Base-by-base conservation (phyloP, 2,797 vertebrate genomes). In the Eleutherodactylus coqui region DNA sequence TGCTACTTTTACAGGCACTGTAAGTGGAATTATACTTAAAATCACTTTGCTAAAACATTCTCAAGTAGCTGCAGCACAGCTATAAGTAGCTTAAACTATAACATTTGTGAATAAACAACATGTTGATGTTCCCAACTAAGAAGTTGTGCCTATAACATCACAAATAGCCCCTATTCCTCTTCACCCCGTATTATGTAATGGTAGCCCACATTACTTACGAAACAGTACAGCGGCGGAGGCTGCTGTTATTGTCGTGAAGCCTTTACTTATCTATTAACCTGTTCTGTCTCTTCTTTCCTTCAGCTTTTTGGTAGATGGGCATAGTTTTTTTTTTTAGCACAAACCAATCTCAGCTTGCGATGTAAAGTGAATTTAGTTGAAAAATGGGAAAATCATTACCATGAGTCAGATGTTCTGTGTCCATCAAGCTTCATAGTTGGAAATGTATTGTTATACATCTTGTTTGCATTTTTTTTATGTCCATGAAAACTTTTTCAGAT, bases 331-430 rank as follows among this genome's bases (percentile, higher is more conserved):
- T 34, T n/a, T 53, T 55, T 13, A 60, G 36, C 24, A 27, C 10
- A 78, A 60, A 43, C 24, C 24, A 60, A 60, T 60, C 53, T 5
- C 53, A n/a, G 27, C 34, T 8, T 9, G 41, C 19, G 3, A 36
- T 38, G 14, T 38, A 82, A 70, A 36, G 16, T 72, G 47, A 41
- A 72, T 82, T 82, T 82, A 82, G 79, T 17, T 70, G 53, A 41
- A 41, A 62, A 79, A 62, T 43, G 27, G 7, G 7, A 9, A 60
- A 13, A 60, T 79, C 4, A 43, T 27, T 51, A 49, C 8, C 4
- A 41, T 38, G 6, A 64, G 64, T 82, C 64, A 70, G 24, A 70
- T 3, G 34, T 17, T 29, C 29, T 17, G 13, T 24, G 32, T 24
- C 70, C 38, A 82, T 82, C 13, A 64, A 70, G n/a, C 62, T 27